Conservation (phyloP, 2,797 vertebrate genomes). For the Crenuchus spilurus region DNA sequence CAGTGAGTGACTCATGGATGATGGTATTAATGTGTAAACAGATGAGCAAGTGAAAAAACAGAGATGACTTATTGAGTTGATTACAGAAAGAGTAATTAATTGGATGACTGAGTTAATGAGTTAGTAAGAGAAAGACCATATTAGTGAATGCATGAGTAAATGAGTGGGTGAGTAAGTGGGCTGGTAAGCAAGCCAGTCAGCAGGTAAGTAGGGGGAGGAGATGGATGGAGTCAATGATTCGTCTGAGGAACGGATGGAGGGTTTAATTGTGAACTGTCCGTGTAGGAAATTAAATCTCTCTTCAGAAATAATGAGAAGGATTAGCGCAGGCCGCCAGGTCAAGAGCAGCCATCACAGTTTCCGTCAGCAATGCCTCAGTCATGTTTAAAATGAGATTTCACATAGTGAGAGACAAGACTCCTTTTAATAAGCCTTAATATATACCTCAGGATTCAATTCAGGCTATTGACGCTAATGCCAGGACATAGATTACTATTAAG, state of each 20-base stretch:
- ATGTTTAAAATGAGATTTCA: slow-evolving; percentile 6
- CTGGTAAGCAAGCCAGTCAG: not conserved
- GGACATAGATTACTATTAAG: not conserved
- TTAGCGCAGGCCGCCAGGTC: slow-evolving; percentile 66
- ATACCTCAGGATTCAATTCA: slow-evolving; percentile 20
- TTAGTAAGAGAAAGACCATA: not conserved
- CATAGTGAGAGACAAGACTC: not conserved
- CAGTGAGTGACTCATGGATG: not conserved
- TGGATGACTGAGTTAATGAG: not conserved
- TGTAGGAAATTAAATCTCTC: slow-evolving; percentile 70
- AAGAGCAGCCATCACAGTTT: slow-evolving; percentile 62
- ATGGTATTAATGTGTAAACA: not conserved
- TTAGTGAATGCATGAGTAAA: not conserved
- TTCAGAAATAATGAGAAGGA: slow-evolving; percentile 69
- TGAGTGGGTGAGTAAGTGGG: slow-evolving; percentile 9
- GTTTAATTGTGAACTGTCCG: slow-evolving; percentile 67
- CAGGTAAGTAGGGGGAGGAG: not conserved
- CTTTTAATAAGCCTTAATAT: not conserved
- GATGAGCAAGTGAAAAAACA: not conserved
- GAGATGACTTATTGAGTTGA: not conserved
- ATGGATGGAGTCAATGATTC: slow-evolving; percentile 29
- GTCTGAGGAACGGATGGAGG: slow-evolving; percentile 35
- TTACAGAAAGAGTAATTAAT: not conserved
- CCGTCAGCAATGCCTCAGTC: slow-evolving; percentile 56
- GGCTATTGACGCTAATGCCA: not conserved